These are phyloP conservation scores for Nemapogon koenigi DNA, from an alignment of 2,888 invertebrate genomes.

Conservation along the genomic window DNA sequence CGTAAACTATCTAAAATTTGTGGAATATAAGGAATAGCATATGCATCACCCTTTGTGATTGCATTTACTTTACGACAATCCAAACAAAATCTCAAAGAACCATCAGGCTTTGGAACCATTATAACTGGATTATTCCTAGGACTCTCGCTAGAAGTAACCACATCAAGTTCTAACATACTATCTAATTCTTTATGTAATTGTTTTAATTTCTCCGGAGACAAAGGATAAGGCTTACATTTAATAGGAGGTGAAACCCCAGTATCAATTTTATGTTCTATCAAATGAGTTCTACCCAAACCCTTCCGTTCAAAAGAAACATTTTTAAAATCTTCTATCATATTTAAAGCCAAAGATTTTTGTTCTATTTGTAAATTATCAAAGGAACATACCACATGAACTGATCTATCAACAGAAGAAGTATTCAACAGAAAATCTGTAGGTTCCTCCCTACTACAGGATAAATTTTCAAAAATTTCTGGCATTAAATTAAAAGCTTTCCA, in stretches of 20 bases:
- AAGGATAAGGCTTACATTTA: slow-evolving; percentile 14
- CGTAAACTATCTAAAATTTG: slow-evolving; percentile 2
- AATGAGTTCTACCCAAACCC: slow-evolving; percentile 11
- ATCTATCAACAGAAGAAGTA: too few species aligned
- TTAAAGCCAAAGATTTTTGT: too few species aligned
- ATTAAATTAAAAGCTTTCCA: background rate
- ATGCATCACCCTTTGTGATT: slow-evolving; percentile 10
- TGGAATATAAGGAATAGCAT: slow-evolving; percentile 13
- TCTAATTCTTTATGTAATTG: slow-evolving; percentile 17
- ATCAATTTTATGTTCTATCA: slow-evolving; percentile 11
- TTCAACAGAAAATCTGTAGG: background rate
- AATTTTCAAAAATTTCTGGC: background rate
- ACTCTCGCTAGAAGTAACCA: slow-evolving; percentile 19
- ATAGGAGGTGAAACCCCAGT: slow-evolving; percentile 6
- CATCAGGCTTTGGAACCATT: slow-evolving; percentile 18
- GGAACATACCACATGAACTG: too few species aligned
- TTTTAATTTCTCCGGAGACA: slow-evolving; percentile 13
- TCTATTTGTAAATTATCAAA: too few species aligned
- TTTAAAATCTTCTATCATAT: background rate
- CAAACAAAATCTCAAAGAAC: slow-evolving; percentile 16
- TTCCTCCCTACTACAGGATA: background rate
- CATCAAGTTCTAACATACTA: slow-evolving; percentile 17
- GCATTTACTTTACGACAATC: slow-evolving; percentile 15
- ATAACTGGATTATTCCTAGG: slow-evolving; percentile 21
- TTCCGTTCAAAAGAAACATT: background rate